A percentile compares a stretch with the other conserved stretches of the same genome.
phyloP scores from a whole-genome alignment of 2,797 vertebrate species.

The Ceryle rudis region DNA sequence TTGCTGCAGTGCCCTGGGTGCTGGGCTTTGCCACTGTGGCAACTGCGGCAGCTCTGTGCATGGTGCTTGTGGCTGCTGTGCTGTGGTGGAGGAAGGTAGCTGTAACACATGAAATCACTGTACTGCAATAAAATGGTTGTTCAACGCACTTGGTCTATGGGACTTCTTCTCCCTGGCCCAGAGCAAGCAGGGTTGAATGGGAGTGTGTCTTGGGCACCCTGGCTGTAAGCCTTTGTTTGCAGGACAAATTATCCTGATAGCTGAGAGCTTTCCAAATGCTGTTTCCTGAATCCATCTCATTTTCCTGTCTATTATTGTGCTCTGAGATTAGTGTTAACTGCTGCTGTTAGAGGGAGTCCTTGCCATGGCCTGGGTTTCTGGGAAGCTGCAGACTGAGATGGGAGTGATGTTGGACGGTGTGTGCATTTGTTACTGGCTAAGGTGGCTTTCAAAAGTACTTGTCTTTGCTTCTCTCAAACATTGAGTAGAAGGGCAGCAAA shows the following conservation, averaged over 20 bases:
- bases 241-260: background rate
- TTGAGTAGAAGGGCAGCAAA: background rate
- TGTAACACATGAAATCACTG: background rate
- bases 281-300: background rate
- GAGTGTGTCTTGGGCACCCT: background rate
- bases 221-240: background rate
- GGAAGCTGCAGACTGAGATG: background rate
- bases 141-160: background rate
- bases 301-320: background rate
- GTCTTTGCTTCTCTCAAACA: background rate
- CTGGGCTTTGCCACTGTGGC: background rate
- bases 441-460: background rate
- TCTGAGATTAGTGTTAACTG: background rate
- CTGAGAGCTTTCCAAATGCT: background rate
- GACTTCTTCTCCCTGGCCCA: background rate
- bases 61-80: background rate
- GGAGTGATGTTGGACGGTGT: background rate
- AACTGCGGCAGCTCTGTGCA: background rate
- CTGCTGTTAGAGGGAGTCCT: background rate
- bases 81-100: background rate
- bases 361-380: background rate
- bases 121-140: background rate
- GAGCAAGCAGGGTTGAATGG: fast-evolving
- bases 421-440: background rate
- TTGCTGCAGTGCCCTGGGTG: background rate